A percentile compares a stretch with the other conserved stretches of the same genome.
These are phyloP conservation scores for Pangasius macronema DNA, from an alignment of 2,797 vertebrate species.

Conservation along the genomic window DNA sequence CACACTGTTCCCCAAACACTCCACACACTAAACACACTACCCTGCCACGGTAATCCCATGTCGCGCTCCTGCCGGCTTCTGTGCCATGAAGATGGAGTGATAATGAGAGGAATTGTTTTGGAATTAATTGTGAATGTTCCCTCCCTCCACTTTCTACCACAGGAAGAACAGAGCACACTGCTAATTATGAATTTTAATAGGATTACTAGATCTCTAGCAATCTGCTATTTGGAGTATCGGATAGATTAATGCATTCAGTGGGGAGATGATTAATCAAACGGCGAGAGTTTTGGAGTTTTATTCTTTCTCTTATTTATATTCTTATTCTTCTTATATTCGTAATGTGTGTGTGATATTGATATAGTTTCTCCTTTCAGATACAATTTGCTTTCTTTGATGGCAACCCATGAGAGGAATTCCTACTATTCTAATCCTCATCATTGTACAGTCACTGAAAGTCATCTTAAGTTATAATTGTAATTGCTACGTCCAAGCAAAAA, in stretches of 20 bases:
- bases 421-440: background rate
- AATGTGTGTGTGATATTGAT: no score
- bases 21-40: conserved; percentile 32
- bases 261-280: conserved; percentile 64
- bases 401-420: background rate
- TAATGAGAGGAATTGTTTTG: conserved; percentile 64
- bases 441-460: background rate
- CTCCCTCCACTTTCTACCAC: conserved; percentile 55
- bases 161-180: conserved; percentile 57
- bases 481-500: background rate
- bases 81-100: conserved; percentile 54
- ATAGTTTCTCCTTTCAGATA: background rate
- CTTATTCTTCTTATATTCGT: background rate
- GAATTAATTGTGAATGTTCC: conserved; percentile 65
- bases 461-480: background rate
- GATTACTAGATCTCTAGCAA: conserved; percentile 68
- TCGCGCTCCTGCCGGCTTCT: conserved; percentile 31
- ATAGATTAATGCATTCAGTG: conserved; percentile 65
- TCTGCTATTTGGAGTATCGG: conserved; percentile 63
- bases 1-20: conserved; percentile 34
- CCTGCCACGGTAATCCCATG: conserved; percentile 48
- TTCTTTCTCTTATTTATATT: conserved; percentile 29
- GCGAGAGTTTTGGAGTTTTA: conserved; percentile 56
- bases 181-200: conserved; percentile 72
- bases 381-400: background rate